Evolutionary conservation across 2,113 vertebrate genomes (phyloP).

Genomic region (Neogale vison): DNA sequence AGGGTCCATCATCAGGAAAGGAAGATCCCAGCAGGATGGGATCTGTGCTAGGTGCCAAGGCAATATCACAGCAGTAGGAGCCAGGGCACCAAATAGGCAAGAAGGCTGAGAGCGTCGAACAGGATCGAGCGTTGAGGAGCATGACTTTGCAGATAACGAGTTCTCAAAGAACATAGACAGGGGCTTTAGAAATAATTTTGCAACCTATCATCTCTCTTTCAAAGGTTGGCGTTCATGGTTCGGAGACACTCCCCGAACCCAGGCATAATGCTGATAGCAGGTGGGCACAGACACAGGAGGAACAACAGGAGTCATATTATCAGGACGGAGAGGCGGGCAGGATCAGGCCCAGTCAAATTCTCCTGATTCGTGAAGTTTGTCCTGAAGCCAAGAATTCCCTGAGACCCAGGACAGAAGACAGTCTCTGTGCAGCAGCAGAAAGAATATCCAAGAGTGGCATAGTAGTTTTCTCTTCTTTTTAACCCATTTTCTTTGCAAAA

Average conservation of each 20-base stretch:
- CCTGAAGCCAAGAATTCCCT: not conserved
- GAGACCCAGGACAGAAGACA: not conserved
- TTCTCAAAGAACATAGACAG: not conserved
- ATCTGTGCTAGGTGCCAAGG: not conserved
- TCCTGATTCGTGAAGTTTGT: not conserved
- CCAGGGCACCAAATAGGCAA: not conserved
- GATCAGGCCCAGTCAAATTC: not conserved
- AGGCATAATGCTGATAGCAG: not conserved
- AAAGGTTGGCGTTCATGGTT: not conserved
- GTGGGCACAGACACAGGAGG: not conserved
- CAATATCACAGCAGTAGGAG: accelerated
- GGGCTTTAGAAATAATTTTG: not conserved
- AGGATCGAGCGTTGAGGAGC: accelerated
- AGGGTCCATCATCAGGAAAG: not conserved
- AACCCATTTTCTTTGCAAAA: not conserved
- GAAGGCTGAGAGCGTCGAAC: not conserved
- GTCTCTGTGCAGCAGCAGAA: not conserved
- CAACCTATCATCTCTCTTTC: not conserved
- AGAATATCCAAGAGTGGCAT: not conserved
- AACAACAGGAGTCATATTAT: not conserved
- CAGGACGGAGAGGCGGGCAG: not conserved
- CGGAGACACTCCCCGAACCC: not conserved
- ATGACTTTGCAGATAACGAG: not conserved
- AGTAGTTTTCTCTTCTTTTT: not conserved
- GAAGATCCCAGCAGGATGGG: not conserved